Conservation (phyloP, 1,140 invertebrate species). For the Trachelipus rathkii region DNA sequence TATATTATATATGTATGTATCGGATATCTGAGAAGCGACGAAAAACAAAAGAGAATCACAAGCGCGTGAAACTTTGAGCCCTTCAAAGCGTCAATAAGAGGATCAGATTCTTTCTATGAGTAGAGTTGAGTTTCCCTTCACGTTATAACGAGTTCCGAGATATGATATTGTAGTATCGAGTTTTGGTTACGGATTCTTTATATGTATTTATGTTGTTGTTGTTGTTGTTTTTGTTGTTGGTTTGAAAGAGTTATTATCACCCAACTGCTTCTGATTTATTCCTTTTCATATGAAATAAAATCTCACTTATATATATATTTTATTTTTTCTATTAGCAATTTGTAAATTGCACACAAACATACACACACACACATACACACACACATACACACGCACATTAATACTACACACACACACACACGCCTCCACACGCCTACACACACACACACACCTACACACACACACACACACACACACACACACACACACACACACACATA, state of each 20-base stretch:
- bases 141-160: not conserved
- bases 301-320: not conserved
- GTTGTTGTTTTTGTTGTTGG: not conserved
- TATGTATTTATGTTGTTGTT: too few relatives aligned
- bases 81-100: not conserved
- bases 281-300: not conserved
- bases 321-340: not conserved
- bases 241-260: not conserved
- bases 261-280: not conserved
- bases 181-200: too few relatives aligned
- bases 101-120: not conserved
- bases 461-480: too few relatives aligned
- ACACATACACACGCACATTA: too few relatives aligned
- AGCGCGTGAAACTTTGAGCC: not conserved
- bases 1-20: too few relatives aligned
- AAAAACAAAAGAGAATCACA: not conserved
- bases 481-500: too few relatives aligned
- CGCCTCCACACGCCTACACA: too few relatives aligned
- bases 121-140: not conserved
- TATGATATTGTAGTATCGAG: not conserved
- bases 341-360: too few relatives aligned
- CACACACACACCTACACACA: too few relatives aligned
- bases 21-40: not conserved
- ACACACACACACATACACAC: too few relatives aligned
- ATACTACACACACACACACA: too few relatives aligned